Conservation (phyloP, 2,888 invertebrate species). For the Amphiduros pacificus region DNA sequence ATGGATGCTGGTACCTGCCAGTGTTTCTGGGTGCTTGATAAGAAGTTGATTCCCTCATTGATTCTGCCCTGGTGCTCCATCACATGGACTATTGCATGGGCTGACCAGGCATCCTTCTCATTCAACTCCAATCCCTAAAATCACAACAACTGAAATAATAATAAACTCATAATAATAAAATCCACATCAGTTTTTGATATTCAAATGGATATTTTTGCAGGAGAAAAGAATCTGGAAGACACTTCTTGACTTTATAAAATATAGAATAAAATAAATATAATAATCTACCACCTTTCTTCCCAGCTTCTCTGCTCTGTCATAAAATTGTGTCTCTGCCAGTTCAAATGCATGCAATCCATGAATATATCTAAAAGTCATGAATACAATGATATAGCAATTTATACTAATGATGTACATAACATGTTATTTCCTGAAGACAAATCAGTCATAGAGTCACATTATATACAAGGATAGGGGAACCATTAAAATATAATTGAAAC, state of each 20-base stretch:
- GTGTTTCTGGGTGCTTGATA: constrained; percentile 58
- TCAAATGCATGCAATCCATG: constrained; percentile 64
- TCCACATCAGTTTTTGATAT: no score
- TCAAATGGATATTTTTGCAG: no score
- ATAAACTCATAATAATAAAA: no score
- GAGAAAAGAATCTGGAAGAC: no score
- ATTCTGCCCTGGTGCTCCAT: constrained; percentile 61
- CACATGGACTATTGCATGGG: constrained; percentile 63
- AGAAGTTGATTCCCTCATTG: constrained; percentile 58
- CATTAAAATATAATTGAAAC: no score
- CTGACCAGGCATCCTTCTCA: constrained; percentile 63
- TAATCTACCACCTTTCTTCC: constrained; percentile 39
- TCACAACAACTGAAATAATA: no score
- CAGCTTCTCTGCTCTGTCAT: constrained; percentile 55
- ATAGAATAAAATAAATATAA: no score
- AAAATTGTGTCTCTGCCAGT: constrained; percentile 61
- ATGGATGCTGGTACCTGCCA: constrained; percentile 63
- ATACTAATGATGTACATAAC: neutral
- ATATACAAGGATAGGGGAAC: no score
- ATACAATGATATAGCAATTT: no score
- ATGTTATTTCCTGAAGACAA: no score
- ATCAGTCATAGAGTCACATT: no score
- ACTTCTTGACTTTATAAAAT: no score
- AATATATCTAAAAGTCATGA: constrained; percentile 59
- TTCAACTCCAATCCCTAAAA: constrained; percentile 60